Evolutionary conservation across 2,113 vertebrate genomes (phyloP).

Genomic region (Acrocephalus arundinaceus): DNA sequence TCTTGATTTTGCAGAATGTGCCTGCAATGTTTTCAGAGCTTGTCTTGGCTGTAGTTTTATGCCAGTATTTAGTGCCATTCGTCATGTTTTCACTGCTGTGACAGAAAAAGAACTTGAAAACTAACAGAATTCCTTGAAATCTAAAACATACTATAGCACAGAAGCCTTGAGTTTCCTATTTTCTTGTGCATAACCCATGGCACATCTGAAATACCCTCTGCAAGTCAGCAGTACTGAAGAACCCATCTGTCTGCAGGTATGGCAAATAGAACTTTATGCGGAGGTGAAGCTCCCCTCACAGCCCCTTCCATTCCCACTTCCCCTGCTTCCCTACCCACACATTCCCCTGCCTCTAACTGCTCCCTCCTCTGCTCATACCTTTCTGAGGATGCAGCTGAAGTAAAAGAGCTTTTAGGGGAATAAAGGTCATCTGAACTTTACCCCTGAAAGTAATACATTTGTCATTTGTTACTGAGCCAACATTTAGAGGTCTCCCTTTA

Average conservation of each 20-base stretch:
- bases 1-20: not conserved
- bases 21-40: not conserved
- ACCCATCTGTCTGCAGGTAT: not conserved
- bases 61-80: not conserved
- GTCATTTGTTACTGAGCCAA: not conserved
- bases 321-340: not conserved
- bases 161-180: not conserved
- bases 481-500: not conserved
- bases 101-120: not conserved
- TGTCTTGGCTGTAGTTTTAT: not conserved
- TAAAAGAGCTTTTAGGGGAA: not conserved
- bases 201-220: not conserved
- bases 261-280: not conserved
- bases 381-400: not conserved
- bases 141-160: not conserved
- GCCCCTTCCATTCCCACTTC: not conserved
- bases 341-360: not conserved
- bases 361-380: not conserved
- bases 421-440: not conserved
- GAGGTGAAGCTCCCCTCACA: not conserved
- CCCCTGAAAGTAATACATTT: not conserved
- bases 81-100: not conserved
- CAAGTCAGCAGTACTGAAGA: not conserved
- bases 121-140: not conserved
- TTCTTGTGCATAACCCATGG: not conserved